Base-by-base conservation (phyloP, 2,113 vertebrate genomes). In the Grus americana region DNA sequence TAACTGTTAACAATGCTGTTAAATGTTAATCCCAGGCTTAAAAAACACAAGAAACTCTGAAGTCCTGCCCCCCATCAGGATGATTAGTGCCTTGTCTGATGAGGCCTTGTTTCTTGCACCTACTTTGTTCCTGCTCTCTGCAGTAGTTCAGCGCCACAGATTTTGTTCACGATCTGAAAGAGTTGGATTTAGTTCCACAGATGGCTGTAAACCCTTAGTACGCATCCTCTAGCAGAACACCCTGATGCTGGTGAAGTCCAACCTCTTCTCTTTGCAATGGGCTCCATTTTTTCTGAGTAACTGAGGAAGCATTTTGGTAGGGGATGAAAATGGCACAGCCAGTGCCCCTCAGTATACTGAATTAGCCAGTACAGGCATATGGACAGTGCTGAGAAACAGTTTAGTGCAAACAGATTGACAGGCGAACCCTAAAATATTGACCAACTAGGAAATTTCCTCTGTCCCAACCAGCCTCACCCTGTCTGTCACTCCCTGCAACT, bases 111-210 rank as follows among this genome's bases (percentile, higher is more conserved):
- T 52, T 40, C 38, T 87, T 66, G 18, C 40, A 74, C 52, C 5
- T 91, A 8, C 20, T 67, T 23, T 17, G 5, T 32, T 74, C 15
- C 49, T 36, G 36, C 26, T 59, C 62, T 80, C 72, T 27, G 54
- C 22, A 44, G 54, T 23, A 82, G 44, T 59, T 75, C 23, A 42
- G 32, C 26, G 57, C 20, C 15, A 26, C 11, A 36, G 59, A 29
- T 36, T 54, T 79, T 5, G 0, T 58, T 73, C 13, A n/a, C 24
- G 26, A 58, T 55, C 19, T 24, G 24, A 66, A 84, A 62, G 12
- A 87, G 38, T 1, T 15, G 7, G 32, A 63, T 91, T 81, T 62
- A 74, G 62, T 70, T 84, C 55, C 20, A 32, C 0, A 0, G 7
- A 30, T 12, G 19, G 19, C 22, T 5, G 0, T 58, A 61, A 71